Conservation (phyloP, 1,140 invertebrate genomes). For the Ips typographus region DNA sequence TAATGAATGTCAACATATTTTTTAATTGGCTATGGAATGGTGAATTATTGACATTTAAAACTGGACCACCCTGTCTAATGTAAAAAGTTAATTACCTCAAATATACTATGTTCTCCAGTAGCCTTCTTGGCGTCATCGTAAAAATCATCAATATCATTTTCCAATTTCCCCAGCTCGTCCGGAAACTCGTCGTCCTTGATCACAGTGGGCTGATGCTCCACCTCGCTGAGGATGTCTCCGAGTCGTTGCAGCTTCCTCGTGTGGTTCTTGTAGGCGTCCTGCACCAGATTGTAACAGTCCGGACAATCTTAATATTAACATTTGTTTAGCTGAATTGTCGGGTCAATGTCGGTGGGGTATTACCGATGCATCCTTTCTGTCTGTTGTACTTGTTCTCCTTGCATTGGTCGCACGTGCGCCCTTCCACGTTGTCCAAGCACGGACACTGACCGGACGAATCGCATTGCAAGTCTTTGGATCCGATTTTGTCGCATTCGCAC, state of each 20-base stretch:
- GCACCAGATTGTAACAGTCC: constrained; percentile 90
- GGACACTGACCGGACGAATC: constrained; percentile 81
- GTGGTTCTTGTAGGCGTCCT: constrained; percentile 83
- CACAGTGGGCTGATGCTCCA: constrained; percentile 56
- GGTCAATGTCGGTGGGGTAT: constrained; percentile 84
- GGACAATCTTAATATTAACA: constrained; percentile 87
- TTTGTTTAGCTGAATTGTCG: constrained; percentile 78
- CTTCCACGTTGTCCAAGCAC: constrained; percentile 90
- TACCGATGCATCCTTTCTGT: constrained; percentile 70
- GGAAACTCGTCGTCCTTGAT: constrained; percentile 74
- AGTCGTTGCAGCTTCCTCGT: constrained; percentile 65
- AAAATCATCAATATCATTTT: constrained; percentile 66
- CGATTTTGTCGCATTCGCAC: constrained; percentile 88
- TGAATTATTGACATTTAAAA: too few species aligned
- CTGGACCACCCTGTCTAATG: too few species aligned
- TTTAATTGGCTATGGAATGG: too few species aligned
- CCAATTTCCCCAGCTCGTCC: constrained; percentile 69
- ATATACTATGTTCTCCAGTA: constrained; percentile 51
- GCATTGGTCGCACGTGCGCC: constrained; percentile 84
- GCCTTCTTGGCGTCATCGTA: constrained; percentile 42
- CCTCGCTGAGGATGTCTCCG: constrained; percentile 51
- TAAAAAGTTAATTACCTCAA: constrained; percentile 2
- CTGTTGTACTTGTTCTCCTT: constrained; percentile 90
- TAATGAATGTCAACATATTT: too few species aligned
- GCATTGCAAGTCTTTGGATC: constrained; percentile 82